Percentiles rank a stretch among this genome's conserved stretches.
Evolutionary conservation across 1,140 invertebrate species (phyloP).

Genomic region (Rhyacophila brunnea): DNA sequence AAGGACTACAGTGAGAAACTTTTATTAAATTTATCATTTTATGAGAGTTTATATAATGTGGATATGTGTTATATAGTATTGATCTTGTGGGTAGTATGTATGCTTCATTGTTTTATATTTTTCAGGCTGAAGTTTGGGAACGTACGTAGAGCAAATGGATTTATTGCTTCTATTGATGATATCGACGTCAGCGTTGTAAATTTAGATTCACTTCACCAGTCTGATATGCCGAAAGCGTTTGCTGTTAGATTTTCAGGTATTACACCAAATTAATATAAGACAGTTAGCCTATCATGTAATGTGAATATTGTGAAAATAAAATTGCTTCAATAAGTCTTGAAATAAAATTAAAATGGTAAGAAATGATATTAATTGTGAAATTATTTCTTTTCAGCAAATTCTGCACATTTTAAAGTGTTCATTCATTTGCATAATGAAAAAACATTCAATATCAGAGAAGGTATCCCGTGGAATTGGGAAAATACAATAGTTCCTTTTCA

Average conservation of each 20-base stretch:
- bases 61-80: no score
- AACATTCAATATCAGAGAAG: conserved; percentile 12
- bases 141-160: conserved; percentile 32
- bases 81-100: not conserved
- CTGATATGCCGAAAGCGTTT: conserved; percentile 31
- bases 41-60: no score
- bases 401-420: conserved; percentile 27
- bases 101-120: conserved; percentile 16
- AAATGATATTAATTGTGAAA: not conserved
- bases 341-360: no score
- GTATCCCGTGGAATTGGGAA: conserved; percentile 29
- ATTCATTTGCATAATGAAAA: conserved; percentile 20
- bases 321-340: no score
- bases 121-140: conserved; percentile 40
- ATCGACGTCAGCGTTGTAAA: conserved; percentile 31
- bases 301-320: no score
- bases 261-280: no score
- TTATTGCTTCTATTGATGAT: conserved; percentile 31
- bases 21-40: not conserved
- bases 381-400: conserved; percentile 21
- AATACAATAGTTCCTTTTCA: conserved; percentile 30
- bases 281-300: no score
- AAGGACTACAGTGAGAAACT: no score
- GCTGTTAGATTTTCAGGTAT: conserved; percentile 35
- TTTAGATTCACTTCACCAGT: conserved; percentile 9